Evolutionary conservation across 37 sponge, comb jelly and placozoan species (phyloP), one percentile per base, ranked within the genome.

Genomic region (Lycopodina hypogea): DNA sequence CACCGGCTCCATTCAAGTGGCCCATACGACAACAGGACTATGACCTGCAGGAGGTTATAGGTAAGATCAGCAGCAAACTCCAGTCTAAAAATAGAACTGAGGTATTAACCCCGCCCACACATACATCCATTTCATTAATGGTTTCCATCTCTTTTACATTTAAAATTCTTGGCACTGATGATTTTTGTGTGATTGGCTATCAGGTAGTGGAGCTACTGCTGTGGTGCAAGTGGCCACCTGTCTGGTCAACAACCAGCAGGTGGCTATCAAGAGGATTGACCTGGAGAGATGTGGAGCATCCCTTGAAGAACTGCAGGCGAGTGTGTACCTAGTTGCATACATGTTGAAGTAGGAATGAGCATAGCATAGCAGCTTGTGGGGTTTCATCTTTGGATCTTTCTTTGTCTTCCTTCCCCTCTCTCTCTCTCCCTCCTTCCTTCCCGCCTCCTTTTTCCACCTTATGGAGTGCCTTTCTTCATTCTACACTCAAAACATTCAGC

Each of bases 231-330:
- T 73, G 29, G 98, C 95, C 18, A 34, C 77, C 39, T 97, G 93
- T 82, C 81, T 88, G 48, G 69, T 82, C 6, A 78, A 76, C 28
- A 71, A 88, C 17, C 71, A 85, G 66, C 87, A 84, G 56, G 87
- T 88, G 15, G 98, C 98, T 70, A 83, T 97, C 72, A 97, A 97
- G 74, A 84, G 98, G 72, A 97, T 97, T 56, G 92, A 97, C 76
- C 78, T 97, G 22, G 98, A 97, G 42, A 78, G 86, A 48, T 92
- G 86, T 55, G 69, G 81, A 24, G 67, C 82, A 18, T 78, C 91
- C 26, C 88, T 97, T 65, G 95, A 97, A 18, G 95, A 95, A 36
- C 93, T 95, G 0, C 88, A 79, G 84, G 93, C 88, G 15, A 58
- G 77, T 83, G 71, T 74, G 68, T 64, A 3, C 40, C 48, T 74